phyloP scores from a whole-genome alignment of 2,888 invertebrate genomes.

The Endotricha flammealis region DNA sequence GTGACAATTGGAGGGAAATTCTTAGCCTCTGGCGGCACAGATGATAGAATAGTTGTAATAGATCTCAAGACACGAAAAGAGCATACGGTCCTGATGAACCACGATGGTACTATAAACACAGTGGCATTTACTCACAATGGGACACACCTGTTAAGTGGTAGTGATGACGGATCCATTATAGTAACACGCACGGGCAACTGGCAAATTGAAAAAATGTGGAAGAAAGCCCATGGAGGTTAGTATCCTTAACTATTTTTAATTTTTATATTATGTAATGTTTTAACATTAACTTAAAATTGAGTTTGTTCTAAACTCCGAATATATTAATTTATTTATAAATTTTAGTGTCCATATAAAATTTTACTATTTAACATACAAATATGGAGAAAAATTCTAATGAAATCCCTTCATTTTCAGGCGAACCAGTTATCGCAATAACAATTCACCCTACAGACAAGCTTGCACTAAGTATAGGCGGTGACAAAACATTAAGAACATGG shows the following conservation, averaged over 20 bases:
- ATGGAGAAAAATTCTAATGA: too few relatives aligned
- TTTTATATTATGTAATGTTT: background rate
- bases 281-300: too few relatives aligned
- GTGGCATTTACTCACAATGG: slow-evolving; percentile 86
- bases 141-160: slow-evolving; percentile 89
- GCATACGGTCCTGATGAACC: slow-evolving; percentile 88
- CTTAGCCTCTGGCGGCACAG: slow-evolving; percentile 92
- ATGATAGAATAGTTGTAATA: slow-evolving; percentile 92
- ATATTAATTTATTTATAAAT: too few relatives aligned
- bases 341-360: too few relatives aligned
- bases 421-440: slow-evolving; percentile 84
- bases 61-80: slow-evolving; percentile 88
- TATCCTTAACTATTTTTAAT: slow-evolving; percentile 9
- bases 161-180: slow-evolving; percentile 90
- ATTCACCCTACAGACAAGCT: slow-evolving; percentile 94
- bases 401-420: slow-evolving; percentile 73
- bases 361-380: too few relatives aligned
- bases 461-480: slow-evolving; percentile 90
- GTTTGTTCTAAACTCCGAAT: too few relatives aligned
- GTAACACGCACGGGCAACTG: slow-evolving; percentile 90
- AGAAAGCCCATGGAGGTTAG: slow-evolving; percentile 87
- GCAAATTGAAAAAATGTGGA: slow-evolving; percentile 90
- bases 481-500: slow-evolving; percentile 93
- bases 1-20: slow-evolving; percentile 83
- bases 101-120: slow-evolving; percentile 89